Evolutionary conservation across 2,888 invertebrate genomes (phyloP).

Genomic region (Podotricha telesiphe): DNA sequence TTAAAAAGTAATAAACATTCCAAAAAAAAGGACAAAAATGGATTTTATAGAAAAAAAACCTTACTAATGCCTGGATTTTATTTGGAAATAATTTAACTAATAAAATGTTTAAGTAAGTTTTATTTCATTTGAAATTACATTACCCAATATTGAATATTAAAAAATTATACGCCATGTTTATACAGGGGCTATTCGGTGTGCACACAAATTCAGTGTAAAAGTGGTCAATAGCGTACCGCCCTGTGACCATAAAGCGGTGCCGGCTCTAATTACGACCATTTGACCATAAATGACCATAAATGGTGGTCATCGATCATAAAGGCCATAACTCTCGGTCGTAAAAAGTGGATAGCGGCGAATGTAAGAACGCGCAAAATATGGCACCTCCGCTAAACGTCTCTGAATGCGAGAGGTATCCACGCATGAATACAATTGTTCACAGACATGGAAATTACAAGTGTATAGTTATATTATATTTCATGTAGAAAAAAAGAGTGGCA

Average conservation of each 20-base stretch:
- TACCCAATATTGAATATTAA: constrained; percentile 21
- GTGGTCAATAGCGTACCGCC: constrained; percentile 60
- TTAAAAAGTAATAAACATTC: no score
- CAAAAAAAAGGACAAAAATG: no score
- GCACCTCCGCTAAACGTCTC: constrained; percentile 46
- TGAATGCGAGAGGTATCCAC: constrained; percentile 21
- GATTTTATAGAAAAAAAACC: no score
- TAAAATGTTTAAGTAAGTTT: no score
- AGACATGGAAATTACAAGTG: constrained; percentile 1
- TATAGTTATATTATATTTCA: no score
- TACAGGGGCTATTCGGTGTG: constrained; percentile 44
- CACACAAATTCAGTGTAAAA: constrained; percentile 55
- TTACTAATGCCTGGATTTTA: no score
- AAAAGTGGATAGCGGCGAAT: constrained; percentile 52
- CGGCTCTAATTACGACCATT: constrained; percentile 74
- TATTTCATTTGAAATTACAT: not conserved
- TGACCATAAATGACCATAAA: constrained; percentile 74
- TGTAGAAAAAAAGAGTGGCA: no score
- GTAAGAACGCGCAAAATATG: constrained; percentile 58
- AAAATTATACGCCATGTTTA: constrained; percentile 29
- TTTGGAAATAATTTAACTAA: not conserved
- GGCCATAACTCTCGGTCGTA: constrained; percentile 68
- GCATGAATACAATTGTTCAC: not conserved
- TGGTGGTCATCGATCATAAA: constrained; percentile 76
- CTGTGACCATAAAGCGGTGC: constrained; percentile 57